Conservation (phyloP, 2,113 vertebrate species). For the Buteo buteo region DNA sequence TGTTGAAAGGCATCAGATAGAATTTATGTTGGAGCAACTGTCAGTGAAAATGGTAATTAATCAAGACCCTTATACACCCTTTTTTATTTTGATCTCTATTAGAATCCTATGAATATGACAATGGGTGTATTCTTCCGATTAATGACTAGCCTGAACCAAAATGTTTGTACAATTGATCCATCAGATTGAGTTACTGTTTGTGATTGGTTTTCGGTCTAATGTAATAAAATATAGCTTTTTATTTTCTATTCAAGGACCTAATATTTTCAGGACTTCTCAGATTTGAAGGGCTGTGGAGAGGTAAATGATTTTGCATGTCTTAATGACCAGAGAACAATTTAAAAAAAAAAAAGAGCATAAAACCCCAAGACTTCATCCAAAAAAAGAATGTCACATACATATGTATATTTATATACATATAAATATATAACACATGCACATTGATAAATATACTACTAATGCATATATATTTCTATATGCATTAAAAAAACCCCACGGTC, state of each 20-base stretch:
- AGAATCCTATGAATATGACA: neutral
- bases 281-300: neutral
- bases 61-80: neutral
- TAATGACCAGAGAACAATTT: neutral
- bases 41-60: slow-evolving; percentile 20
- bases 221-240: neutral
- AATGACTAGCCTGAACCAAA: neutral
- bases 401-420: no score
- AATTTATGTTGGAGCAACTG: slow-evolving; percentile 5
- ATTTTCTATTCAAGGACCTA: neutral
- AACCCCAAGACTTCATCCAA: fast-evolving
- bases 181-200: neutral
- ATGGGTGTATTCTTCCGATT: neutral
- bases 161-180: neutral
- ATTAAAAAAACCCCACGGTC: neutral
- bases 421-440: neutral
- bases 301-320: neutral
- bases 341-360: neutral
- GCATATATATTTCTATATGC: neutral
- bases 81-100: neutral
- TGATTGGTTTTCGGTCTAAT: neutral
- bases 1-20: neutral
- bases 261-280: neutral
- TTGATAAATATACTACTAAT: neutral
- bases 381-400: neutral